Evolutionary conservation across 2,888 invertebrate genomes (phyloP), one percentile per base, ranked within the genome.

Genomic region (Pharmacophagus antenor): DNA sequence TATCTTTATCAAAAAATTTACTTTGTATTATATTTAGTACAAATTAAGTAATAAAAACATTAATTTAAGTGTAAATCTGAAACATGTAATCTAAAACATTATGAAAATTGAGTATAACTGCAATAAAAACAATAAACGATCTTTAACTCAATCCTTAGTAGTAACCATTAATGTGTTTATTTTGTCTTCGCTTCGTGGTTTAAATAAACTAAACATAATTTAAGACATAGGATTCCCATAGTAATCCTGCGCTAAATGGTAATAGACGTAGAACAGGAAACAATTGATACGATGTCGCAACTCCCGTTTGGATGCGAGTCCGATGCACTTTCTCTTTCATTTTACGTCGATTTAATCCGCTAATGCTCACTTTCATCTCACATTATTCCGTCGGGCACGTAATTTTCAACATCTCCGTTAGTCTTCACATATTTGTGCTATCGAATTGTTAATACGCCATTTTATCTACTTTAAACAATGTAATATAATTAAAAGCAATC

Each of bases 281-380:
- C 58, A n/a, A 60, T 63, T 61, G 21, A 56, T 51, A 56, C 63
- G 51, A 51, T 65, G 62, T 66, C 60, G 64, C 65, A 69, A 69
- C 44, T 61, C 68, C 68, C 66, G 61, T 56, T 52, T 65, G 68
- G 67, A 66, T 61, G 63, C 50, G 48, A 27, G 37, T 47, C 25
- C 25, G 20, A 52, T 52, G 25, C 22, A 67, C 71, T 72, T 73
- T 72, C 73, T 67, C 69, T 70, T 65, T 64, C 64, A 46, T 48
- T 42, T 20, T 31, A 27, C 48, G 66, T 67, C 65, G 66, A 64
- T 66, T 67, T 65, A 64, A 66, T 66, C 66, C 67, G 58, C 51
- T 59, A 67, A 67, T 69, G 68, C 65, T 69, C 61, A 66, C 71
- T 73, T 73, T 73, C 72, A 67, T 72, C 70, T 70, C 65, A 64